A percentile compares a stretch with the other conserved stretches of the same genome.
Conservation (phyloP, 2,113 vertebrate species). For the Chaetodon auriga region DNA sequence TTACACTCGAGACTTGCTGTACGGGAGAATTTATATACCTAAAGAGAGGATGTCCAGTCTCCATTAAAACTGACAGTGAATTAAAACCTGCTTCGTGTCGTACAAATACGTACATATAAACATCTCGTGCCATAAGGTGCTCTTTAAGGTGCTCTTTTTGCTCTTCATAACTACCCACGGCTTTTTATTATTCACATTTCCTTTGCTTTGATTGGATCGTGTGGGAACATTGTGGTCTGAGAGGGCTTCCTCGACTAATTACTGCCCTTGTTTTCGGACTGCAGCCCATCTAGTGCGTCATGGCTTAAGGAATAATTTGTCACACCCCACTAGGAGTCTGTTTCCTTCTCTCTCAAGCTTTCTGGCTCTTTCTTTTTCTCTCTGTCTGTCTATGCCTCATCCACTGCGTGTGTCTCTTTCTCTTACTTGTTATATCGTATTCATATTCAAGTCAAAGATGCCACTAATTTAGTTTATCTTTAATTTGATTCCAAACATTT, state of each 20-base stretch:
- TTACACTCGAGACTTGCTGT: conserved; percentile 9
- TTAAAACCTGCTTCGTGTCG: not conserved
- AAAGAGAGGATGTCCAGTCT: conserved; percentile 15
- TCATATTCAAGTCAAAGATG: conserved; percentile 18
- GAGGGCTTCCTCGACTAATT: conserved; percentile 54
- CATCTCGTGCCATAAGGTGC: not conserved
- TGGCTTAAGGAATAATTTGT: conserved; percentile 69
- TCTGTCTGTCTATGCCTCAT: conserved; percentile 41
- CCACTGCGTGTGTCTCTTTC: not conserved
- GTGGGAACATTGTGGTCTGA: conserved; percentile 14
- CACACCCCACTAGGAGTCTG: conserved; percentile 59
- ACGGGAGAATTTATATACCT: conserved; percentile 24
- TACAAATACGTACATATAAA: not conserved
- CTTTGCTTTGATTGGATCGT: conserved; percentile 8
- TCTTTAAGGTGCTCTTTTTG: not conserved
- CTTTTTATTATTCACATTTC: conserved; percentile 7
- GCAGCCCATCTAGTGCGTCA: conserved; percentile 56
- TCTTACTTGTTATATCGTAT: not conserved
- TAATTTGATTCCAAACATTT: conserved; percentile 10
- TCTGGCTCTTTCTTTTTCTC: conserved; percentile 23
- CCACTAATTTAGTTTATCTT: conserved; percentile 12
- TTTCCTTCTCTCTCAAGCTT: conserved; percentile 32
- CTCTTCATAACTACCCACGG: not conserved
- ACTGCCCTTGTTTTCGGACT: conserved; percentile 54
- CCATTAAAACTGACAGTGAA: conserved; percentile 24